These are phyloP conservation scores for Agrenia bidenticulata DNA, from an alignment of 2,888 invertebrate genomes.

Conservation along the genomic window DNA sequence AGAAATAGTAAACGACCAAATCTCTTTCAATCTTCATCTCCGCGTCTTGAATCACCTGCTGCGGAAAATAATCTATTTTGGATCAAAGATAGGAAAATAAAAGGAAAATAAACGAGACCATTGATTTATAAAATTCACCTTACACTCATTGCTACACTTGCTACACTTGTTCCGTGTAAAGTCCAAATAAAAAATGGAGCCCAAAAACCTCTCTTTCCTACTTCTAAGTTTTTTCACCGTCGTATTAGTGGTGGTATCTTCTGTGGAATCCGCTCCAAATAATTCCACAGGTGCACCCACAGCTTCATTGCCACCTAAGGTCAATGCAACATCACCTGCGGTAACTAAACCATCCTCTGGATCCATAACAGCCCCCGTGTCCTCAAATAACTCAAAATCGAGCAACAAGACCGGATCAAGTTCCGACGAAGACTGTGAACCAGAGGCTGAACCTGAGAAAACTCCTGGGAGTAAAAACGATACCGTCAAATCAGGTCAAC, in stretches of 20 bases:
- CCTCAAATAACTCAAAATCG: not conserved
- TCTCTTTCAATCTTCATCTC: no score
- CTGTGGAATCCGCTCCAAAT: constrained; percentile 7
- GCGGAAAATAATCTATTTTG: no score
- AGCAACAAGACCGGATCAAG: not conserved
- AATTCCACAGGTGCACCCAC: constrained; percentile 5
- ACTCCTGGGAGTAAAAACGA: not conserved
- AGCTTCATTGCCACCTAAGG: not conserved
- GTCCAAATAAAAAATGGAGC: constrained; percentile 9
- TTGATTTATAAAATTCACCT: no score
- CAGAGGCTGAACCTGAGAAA: constrained; percentile 5
- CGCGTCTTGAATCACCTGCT: no score
- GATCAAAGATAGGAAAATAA: no score
- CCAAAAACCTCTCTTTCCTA: not conserved
- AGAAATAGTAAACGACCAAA: no score
- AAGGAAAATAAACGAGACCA: no score
- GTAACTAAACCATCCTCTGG: not conserved
- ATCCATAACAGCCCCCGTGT: not conserved
- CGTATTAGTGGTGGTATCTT: not conserved
- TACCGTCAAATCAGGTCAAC: not conserved
- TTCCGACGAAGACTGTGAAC: constrained; percentile 10
- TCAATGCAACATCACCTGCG: not conserved
- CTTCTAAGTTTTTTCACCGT: not conserved
- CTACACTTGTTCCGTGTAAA: no score
- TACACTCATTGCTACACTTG: no score